Base-by-base conservation (phyloP, 1,140 invertebrate genomes). In the Tetraneura akinire region DNA sequence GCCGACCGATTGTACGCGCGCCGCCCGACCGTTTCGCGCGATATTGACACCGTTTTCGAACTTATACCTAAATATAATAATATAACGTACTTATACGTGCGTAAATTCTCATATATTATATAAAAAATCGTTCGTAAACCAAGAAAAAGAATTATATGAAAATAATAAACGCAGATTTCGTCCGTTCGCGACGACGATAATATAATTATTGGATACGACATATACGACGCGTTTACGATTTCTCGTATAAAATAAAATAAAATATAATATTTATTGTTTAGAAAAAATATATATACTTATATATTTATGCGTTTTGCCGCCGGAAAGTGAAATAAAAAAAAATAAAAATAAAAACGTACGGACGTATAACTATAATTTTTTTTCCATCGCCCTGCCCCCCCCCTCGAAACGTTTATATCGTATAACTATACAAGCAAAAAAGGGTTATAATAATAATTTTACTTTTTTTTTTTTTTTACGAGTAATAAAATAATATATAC, bases 401-500 rank as follows among this genome's bases (percentile, higher is more conserved):
- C 8, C 32, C 13, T 47, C 42, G 9, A 68, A 26, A 45, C 21
- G 14, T 14, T 47, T 45, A 8, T 47, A 13, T 23, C 11, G 37
- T n/a, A n/a, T n/a, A n/a, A n/a, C n/a, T n/a, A n/a, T n/a, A n/a
- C 21, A 47, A 13, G 21, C 37, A 0, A 70, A 70, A 70, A 70
- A 70, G 10, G 14, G 45, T 49, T 49, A n/a, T 11, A 71, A 62
- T 29, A 32, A 60, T 11, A 26, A 32, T 62, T 32, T 16, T 45
- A 5, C 14, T 45, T 47, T 23, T 66, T 10, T 37, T 29, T 10
- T 29, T 6, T 13, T 71, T 71, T 71, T 71, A 71, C 18, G 45
- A 71, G 47, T 71, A 71, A 71, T 51, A 71, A 71, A 71, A 71
- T 23, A 71, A 71, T 51, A n/a, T n/a, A n/a, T n/a, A n/a, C n/a